These are phyloP conservation scores for Pterois miles DNA, from an alignment of 2,797 vertebrate species.

Conservation along the genomic window DNA sequence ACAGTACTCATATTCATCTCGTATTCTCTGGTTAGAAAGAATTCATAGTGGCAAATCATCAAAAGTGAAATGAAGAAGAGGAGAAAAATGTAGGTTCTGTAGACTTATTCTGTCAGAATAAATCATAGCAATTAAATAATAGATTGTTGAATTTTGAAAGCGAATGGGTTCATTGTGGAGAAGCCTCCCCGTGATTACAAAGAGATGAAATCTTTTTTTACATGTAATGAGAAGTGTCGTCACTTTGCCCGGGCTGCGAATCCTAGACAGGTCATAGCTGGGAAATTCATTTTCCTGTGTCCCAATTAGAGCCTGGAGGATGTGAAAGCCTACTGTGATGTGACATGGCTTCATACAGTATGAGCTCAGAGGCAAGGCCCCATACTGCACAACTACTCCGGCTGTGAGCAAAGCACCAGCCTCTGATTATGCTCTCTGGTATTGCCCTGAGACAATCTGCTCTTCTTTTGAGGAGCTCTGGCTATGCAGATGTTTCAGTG, in stretches of 20 bases:
- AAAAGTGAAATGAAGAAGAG: constrained; percentile 55
- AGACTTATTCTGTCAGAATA: constrained; percentile 73
- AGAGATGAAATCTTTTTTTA: constrained; percentile 67
- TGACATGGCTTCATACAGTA: constrained; percentile 67
- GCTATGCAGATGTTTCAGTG: constrained; percentile 72
- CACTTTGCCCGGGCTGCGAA: constrained; percentile 63
- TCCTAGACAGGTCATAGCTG: constrained; percentile 69
- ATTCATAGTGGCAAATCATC: constrained; percentile 61
- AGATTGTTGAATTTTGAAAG: constrained; percentile 75
- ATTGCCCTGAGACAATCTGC: constrained; percentile 61
- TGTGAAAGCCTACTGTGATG: constrained; percentile 63
- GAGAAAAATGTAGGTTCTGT: constrained; percentile 54
- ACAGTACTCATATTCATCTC: constrained; percentile 43
- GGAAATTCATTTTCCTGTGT: constrained; percentile 72
- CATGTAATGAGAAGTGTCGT: constrained; percentile 66
- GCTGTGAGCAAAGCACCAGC: constrained; percentile 64
- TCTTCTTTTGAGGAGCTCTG: constrained; percentile 64
- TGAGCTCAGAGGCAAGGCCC: constrained; percentile 56
- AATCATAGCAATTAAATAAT: constrained; percentile 81
- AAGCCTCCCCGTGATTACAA: constrained; percentile 65
- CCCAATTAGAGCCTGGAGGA: constrained; percentile 76
- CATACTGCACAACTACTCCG: constrained; percentile 27
- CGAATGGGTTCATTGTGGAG: constrained; percentile 70
- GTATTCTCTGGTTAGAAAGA: constrained; percentile 51
- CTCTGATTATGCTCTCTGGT: constrained; percentile 66